Evolutionary conservation across 1,140 invertebrate genomes (phyloP).

Genomic region (Drosophila burlai): DNA sequence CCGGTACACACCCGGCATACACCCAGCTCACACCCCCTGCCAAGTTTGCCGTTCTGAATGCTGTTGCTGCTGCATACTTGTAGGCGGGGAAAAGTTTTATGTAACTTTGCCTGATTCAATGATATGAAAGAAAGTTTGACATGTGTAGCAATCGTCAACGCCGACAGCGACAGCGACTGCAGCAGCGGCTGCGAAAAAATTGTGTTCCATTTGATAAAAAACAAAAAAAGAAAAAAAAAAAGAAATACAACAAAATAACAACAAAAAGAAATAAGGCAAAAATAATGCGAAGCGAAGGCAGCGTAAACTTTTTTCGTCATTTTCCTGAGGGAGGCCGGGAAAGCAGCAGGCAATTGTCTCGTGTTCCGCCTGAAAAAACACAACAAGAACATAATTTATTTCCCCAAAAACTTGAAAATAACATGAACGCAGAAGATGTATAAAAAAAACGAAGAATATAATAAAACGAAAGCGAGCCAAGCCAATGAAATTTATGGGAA

Average conservation of each 20-base stretch:
- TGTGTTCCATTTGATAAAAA: conserved; percentile 40
- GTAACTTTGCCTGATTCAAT: conserved; percentile 64
- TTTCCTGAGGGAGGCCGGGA: conserved; percentile 5
- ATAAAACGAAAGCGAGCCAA: conserved; percentile 40
- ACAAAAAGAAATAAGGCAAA: conserved; percentile 7
- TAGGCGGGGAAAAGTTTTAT: conserved; percentile 61
- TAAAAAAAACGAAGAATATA: conserved; percentile 15
- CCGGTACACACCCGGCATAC: neutral
- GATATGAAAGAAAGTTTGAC: conserved; percentile 67
- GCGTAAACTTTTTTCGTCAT: conserved; percentile 55
- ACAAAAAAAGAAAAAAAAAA: neutral
- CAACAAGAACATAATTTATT: conserved; percentile 68
- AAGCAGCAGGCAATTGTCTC: conserved; percentile 64
- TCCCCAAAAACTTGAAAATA: conserved; percentile 60
- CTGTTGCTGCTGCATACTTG: conserved; percentile 43
- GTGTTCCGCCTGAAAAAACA: conserved; percentile 67
- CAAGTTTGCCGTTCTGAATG: conserved; percentile 39
- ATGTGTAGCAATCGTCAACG: conserved; percentile 52
- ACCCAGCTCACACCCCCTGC: neutral
- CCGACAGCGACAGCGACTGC: conserved; percentile 19
- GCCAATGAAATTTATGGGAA: conserved; percentile 56
- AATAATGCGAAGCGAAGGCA: conserved; percentile 35
- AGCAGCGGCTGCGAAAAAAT: conserved; percentile 40
- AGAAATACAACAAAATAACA: neutral
- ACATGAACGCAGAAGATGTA: conserved; percentile 42